Conservation (phyloP, 2,797 vertebrate species). For the Falco naumanni region DNA sequence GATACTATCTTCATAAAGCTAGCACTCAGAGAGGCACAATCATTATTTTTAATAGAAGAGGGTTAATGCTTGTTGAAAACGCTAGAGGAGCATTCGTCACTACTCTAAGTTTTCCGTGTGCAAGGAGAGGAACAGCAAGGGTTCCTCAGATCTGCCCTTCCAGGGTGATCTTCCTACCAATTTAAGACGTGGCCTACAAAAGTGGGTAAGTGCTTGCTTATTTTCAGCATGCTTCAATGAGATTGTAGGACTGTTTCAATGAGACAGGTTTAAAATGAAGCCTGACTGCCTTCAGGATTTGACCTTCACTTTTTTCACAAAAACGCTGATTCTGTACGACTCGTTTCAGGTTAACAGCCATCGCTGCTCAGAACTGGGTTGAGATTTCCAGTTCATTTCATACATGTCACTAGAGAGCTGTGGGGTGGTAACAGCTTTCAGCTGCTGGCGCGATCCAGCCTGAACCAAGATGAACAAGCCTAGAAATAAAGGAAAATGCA, state of each 20-base stretch:
- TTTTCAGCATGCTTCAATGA: not conserved
- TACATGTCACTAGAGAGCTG: not conserved
- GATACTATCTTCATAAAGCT: slow-evolving; percentile 1
- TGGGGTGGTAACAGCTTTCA: not conserved
- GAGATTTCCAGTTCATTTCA: not conserved
- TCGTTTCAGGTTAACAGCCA: not conserved
- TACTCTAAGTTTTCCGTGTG: not conserved
- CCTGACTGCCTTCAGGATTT: not conserved
- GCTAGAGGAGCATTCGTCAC: not conserved
- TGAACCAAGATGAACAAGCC: not conserved
- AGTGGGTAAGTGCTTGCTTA: not conserved
- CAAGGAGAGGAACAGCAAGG: not conserved
- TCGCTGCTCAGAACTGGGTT: not conserved
- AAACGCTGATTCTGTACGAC: not conserved
- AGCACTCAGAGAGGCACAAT: not conserved
- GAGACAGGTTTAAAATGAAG: not conserved
- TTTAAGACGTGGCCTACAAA: not conserved
- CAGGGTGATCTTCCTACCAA: rapidly evolving
- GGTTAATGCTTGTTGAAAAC: not conserved
- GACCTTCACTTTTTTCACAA: not conserved
- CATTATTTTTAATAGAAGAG: slow-evolving; percentile 13
- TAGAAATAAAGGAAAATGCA: not conserved
- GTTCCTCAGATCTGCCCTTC: not conserved
- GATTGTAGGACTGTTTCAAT: not conserved
- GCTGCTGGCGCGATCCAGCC: not conserved